Evolutionary conservation across 2,888 invertebrate genomes (phyloP), one percentile per base, ranked within the genome.

Genomic region (Trichacis sp.): DNA sequence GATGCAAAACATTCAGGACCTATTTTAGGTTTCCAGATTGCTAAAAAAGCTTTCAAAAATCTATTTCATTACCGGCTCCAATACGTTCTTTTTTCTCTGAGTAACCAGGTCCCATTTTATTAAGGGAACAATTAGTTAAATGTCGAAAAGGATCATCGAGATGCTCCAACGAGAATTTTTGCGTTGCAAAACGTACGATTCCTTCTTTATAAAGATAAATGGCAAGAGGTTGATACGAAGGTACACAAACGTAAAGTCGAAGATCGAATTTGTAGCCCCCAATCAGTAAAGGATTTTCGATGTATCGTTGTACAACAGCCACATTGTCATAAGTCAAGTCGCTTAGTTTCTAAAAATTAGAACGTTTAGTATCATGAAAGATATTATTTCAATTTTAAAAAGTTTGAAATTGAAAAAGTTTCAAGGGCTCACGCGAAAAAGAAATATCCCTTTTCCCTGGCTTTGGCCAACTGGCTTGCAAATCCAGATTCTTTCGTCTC

Each of bases 201-300:
- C 97, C 96, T 78, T 96, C 95, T 47, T 92, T 91, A 81, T 95
- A 96, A 83, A 96, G 87, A 81, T 97, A 97, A 40, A 96, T 90
- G 0, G 93, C 90, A 3, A 96, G 87, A 0, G 96, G 97, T 69
- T 93, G 90, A 79, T 94, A 94, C 0, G 92, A 93, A 0, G 96
- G 93, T 50, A 97, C 92, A 78, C 94, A 93, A 8, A 95, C 95
- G 85, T 97, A 97, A 17, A 97, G 85, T 20, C 97, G 88, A 33
- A 97, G 87, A 85, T 97, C 97, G 85, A 96, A 97, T 85, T 97
- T 97, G 86, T 95, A 94, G 1, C 94, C 95, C 1, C 94, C 95
- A 69, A 96, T 91, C 11, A 93, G 86, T 52, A 92, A 85, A 0
- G 93, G 93, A 71, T 91, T 89, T 77, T 92, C 91, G 14, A 94